A percentile compares a stretch with the other conserved stretches of the same genome.
phyloP scores from a whole-genome alignment of 1,140 invertebrate genomes.

The Tachypleus tridentatus region DNA sequence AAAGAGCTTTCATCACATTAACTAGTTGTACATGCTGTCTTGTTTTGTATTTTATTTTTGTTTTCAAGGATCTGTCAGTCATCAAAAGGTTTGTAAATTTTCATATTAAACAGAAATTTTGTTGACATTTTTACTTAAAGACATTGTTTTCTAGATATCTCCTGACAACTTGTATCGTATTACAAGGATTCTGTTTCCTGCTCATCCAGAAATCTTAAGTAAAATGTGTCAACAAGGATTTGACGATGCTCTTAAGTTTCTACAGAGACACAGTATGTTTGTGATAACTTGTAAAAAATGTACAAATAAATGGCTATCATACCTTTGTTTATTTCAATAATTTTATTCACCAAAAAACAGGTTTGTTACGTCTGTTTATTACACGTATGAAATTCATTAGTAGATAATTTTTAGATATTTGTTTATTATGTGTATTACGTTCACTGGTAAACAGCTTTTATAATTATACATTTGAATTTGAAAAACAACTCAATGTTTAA shows the following conservation, averaged over 20 bases:
- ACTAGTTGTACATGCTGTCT: no score
- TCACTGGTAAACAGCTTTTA: no score
- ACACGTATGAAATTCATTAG: neutral
- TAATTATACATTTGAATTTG: neutral
- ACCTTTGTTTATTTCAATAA: no score
- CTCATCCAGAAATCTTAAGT: constrained; percentile 74
- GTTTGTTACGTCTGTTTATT: neutral
- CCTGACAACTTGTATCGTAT: constrained; percentile 86
- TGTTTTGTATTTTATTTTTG: no score
- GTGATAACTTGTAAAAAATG: no score
- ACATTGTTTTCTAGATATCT: constrained; percentile 41
- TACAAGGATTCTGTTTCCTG: constrained; percentile 82
- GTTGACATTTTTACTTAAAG: constrained; percentile 8
- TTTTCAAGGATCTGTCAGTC: neutral
- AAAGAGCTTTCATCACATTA: no score
- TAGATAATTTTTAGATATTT: no score
- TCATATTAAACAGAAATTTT: neutral
- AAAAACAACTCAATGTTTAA: neutral
- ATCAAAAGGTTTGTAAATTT: neutral
- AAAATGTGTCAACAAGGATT: constrained; percentile 97
- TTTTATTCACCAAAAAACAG: neutral
- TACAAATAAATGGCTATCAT: no score
- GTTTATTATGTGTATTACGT: no score
- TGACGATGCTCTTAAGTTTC: constrained; percentile 83
- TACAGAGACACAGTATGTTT: constrained; percentile 64